These are phyloP conservation scores for Erpetoichthys calabaricus DNA, from an alignment of 2,797 vertebrate species.

Conservation along the genomic window DNA sequence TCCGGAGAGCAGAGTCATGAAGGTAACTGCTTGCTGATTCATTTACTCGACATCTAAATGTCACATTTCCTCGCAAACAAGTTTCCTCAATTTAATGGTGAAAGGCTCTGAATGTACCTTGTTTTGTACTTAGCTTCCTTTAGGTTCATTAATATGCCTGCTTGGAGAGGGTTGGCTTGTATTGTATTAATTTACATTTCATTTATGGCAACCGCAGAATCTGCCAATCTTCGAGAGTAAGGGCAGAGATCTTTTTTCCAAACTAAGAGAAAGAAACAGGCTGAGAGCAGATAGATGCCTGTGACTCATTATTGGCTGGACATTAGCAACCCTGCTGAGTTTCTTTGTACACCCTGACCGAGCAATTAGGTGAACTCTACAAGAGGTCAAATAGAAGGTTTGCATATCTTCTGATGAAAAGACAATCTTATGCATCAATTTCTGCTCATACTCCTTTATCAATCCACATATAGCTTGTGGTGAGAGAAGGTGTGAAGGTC, in stretches of 20 bases:
- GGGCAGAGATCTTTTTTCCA: too few relatives aligned
- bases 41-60: neutral
- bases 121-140: neutral
- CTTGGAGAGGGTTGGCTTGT: neutral
- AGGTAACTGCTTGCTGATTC: neutral
- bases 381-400: too few relatives aligned
- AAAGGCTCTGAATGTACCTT: neutral
- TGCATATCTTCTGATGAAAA: too few relatives aligned
- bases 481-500: too few relatives aligned
- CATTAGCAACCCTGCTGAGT: neutral
- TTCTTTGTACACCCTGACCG: neutral
- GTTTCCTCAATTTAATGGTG: neutral
- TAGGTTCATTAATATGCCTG: too few relatives aligned
- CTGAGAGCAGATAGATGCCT: neutral
- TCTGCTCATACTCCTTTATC: too few relatives aligned
- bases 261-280: neutral
- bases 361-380: neutral
- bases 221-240: too few relatives aligned
- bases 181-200: constrained; percentile 1
- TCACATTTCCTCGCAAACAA: neutral
- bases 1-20: neutral
- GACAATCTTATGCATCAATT: too few relatives aligned
- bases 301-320: neutral
- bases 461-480: too few relatives aligned
- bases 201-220: neutral